Conservation (phyloP, 2,797 vertebrate species). For the Pangasius mekongensis region DNA sequence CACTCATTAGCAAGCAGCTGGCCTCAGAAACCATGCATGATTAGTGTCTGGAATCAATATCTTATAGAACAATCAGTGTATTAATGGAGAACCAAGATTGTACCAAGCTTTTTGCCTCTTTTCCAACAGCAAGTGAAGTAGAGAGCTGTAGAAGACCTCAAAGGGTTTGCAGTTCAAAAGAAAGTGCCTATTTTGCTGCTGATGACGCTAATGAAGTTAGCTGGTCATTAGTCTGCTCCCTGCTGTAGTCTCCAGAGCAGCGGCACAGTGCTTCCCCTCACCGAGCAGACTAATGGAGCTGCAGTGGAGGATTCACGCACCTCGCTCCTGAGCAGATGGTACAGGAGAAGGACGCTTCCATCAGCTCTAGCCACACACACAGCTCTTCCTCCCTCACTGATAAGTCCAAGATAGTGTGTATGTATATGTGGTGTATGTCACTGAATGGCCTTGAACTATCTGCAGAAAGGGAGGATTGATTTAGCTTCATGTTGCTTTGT, state of each 20-base stretch:
- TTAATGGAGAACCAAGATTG: not conserved
- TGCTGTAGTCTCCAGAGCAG: conserved; percentile 44
- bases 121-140: not conserved
- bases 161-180: conserved; percentile 5
- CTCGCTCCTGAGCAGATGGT: conserved; percentile 53
- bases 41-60: not conserved
- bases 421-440: not conserved
- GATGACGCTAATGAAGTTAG: conserved; percentile 49
- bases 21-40: not conserved
- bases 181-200: conserved; percentile 34
- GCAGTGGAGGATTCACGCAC: conserved; percentile 22
- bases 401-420: not conserved
- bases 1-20: not conserved
- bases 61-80: not conserved
- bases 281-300: conserved; percentile 56
- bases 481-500: not conserved
- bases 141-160: not conserved
- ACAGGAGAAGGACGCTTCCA: conserved; percentile 30
- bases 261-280: conserved; percentile 43
- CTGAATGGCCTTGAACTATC: not conserved
- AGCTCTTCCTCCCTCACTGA: not conserved
- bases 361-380: conserved; percentile 28
- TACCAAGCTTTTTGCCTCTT: not conserved
- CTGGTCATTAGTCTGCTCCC: conserved; percentile 49
- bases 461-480: not conserved